Base-by-base conservation (phyloP, 2,113 vertebrate species). In the Rattus norvegicus region DNA sequence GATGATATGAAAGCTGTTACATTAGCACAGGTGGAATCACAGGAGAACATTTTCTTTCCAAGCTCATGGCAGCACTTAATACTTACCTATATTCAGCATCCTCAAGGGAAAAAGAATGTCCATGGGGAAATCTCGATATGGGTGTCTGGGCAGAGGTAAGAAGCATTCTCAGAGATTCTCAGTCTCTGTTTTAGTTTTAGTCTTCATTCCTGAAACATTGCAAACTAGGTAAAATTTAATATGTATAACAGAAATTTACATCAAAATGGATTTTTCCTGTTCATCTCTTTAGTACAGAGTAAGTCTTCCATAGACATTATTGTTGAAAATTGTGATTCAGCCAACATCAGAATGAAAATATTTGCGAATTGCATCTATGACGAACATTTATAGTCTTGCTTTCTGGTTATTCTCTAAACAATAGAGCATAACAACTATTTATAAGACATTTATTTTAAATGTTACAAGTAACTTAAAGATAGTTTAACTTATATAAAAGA, bases 121-220 rank as follows among this genome's bases (percentile, higher is more conserved):
- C 99, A 98, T 16, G 99, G 99, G 49, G 98, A 98, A 28, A 98
- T 99, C 92, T 98, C 98, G 20, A 98, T 99, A 7, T 99, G 99
- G 99, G 98, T 99, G 92, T 99, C 99, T 96, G 99, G 99, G 91
- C 99, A 99, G 98, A 99, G 99, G 99, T 99, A 98, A 91, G 96
- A 88, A 94, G 13, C 43, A 19, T 0, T 1, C 93, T 81, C 88
- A 52, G 33, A 72, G 96, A 20, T 92, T 47, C 43, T 91, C 43
- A 70, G 43, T 80, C 43, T 59, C 4, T 89, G 4, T 65, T 90
- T 95, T 70, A 92, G n/a, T 11, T 67, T 96, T 84, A 56, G 14
- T 70, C 54, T n/a, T 4, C 36, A 22, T 67, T 93, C 83, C 73
- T 90, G 52, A 92, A 91, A 65, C 2, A 86, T 77, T 97, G 59